A percentile compares a stretch with the other conserved stretches of the same genome.
phyloP scores from a whole-genome alignment of 1,140 invertebrate species.

The Polypedilum pembai region DNA sequence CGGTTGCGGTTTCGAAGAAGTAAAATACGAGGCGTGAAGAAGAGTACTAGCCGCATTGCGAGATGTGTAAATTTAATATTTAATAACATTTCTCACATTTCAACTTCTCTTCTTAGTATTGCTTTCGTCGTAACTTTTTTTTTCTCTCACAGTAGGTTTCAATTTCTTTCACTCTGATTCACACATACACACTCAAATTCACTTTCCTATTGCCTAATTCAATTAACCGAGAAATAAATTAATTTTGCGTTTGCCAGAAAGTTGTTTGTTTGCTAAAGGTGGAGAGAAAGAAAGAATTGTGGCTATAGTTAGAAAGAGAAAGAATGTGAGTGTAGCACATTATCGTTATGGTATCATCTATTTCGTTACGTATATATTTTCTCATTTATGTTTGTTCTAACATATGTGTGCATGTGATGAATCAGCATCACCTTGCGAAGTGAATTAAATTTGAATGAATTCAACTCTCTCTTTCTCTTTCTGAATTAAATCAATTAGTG shows the following conservation, averaged over 20 bases:
- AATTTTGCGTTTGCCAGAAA: constrained; percentile 8
- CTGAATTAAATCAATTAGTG: too few relatives aligned
- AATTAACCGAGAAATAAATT: constrained; percentile 19
- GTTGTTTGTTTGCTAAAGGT: constrained; percentile 4
- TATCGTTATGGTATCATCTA: constrained; percentile 18
- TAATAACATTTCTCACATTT: constrained; percentile 5
- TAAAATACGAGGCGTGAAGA: too few relatives aligned
- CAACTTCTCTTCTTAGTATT: not conserved
- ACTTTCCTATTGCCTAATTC: constrained; percentile 2
- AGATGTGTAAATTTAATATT: constrained; percentile 7
- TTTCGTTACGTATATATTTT: too few relatives aligned
- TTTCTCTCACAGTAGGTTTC: not conserved
- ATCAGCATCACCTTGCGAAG: too few relatives aligned
- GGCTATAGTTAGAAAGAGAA: too few relatives aligned
- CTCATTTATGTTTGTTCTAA: too few relatives aligned
- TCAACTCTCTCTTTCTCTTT: too few relatives aligned
- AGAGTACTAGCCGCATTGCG: not conserved
- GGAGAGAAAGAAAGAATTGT: not conserved
- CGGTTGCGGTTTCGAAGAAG: too few relatives aligned
- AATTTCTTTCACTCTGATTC: too few relatives aligned
- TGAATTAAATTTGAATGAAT: too few relatives aligned
- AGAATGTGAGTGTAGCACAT: not conserved
- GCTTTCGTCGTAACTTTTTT: not conserved
- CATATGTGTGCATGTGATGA: too few relatives aligned
- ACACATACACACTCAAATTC: not conserved